Evolutionary conservation across 2,888 invertebrate species (phyloP), one percentile per base, ranked within the genome.

Genomic region (Pseudanteris insignis): DNA sequence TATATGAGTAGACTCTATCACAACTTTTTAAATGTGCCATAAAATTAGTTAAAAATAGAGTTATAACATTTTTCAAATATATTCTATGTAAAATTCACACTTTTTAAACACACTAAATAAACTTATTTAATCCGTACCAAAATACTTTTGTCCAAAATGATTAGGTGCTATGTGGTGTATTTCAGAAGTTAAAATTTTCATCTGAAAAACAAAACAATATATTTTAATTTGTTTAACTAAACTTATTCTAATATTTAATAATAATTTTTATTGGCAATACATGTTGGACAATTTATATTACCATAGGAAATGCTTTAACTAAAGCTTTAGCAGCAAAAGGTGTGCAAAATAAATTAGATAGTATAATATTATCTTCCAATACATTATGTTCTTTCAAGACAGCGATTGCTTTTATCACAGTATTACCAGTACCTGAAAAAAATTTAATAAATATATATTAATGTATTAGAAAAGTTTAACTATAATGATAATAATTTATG

Each of bases 141-240:
- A 99, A 83, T 99, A 99, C 81, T 94, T 96, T 81, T 94, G 93
- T 41, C 98, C 97, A 82, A 99, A 99, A 81, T 98, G 97, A 82
- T 94, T 96, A 5, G 98, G 98, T 5, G 96, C 95, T 1, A 96
- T 90, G 0, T 90, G 90, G 80, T 96, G 93, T 14, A 99, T 86
- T 81, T 99, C 98, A 0, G 97, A 94, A 0, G 98, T 96, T 51
- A 99, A 84, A 69, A 98, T 94, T 80, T 92, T 96, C 89, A 99
- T 88, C 84, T 89, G 84, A 11, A 78, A 78, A 25, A 61, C n/a
- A 29, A 32, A 18, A 28, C 26, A 15, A 26, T 11, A 14, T 32
- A 32, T 32, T 10, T n/a, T 11, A 18, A n/a, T 15, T 33, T 18
- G 18, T 18, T 33, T 8, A 1, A 18, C 9, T 13, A 36, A 6